These are phyloP conservation scores for western clawed frog (Xenopus tropicalis) DNA, from an alignment of 2,113 vertebrate genomes.

Conservation along the genomic window UCB_Xtro_10.0 CM004444.2:104220501-104221000, in stretches of 20 bases:
- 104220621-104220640: neutral
- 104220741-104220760: constrained; percentile 37
- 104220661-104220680: constrained; percentile 7
- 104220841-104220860: constrained; percentile 22
- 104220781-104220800: constrained; percentile 39
- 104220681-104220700: constrained; percentile 14
- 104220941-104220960: neutral
- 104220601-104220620: no score
- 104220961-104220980: neutral
- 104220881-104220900: constrained; percentile 10
- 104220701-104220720: neutral
- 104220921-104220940: neutral
- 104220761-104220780: constrained; percentile 36
- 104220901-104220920: constrained; percentile 4
- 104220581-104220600: no score
- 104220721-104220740: constrained; percentile 21
- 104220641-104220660: neutral
- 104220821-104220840: constrained; percentile 27
- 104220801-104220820: constrained; percentile 31
- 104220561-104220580: no score
- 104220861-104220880: neutral
- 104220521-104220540: no score
- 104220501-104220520: no score
- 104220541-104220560: no score
- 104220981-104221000: constrained; percentile 8